phyloP scores from a whole-genome alignment of 2,113 vertebrate species.

The Lamprotornis superbus region DNA sequence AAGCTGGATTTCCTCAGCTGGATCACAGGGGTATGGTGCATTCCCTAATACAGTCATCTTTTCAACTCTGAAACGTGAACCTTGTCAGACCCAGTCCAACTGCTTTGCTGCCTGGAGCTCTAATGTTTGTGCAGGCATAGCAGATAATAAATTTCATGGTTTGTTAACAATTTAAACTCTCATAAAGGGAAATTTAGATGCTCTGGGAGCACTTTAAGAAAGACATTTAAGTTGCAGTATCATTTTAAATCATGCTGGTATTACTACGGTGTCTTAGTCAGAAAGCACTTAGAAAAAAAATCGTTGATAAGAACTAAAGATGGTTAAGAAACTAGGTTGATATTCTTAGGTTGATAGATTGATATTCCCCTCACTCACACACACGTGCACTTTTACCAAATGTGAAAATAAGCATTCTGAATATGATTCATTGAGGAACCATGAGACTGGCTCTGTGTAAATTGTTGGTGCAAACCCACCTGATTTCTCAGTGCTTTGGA shows the following conservation, averaged over 20 bases:
- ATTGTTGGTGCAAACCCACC: background rate
- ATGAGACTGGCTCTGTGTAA: background rate
- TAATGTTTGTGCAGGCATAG: background rate
- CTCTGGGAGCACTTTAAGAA: background rate
- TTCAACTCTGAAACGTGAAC: constrained; percentile 40
- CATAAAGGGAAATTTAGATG: constrained; percentile 4
- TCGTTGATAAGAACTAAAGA: background rate
- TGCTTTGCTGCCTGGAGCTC: background rate
- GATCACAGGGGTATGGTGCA: constrained; percentile 42
- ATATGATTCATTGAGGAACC: background rate
- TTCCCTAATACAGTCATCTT: constrained; percentile 82
- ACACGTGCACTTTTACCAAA: background rate
- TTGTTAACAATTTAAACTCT: constrained; percentile 23
- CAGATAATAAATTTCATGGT: background rate
- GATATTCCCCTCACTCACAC: background rate
- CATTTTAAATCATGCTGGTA: background rate
- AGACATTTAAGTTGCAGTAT: background rate
- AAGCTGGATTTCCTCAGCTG: constrained; percentile 67
- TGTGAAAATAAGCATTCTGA: background rate
- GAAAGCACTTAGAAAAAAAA: background rate
- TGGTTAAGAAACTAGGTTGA: background rate
- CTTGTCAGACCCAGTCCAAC: background rate
- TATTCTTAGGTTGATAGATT: background rate
- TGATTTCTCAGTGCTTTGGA: background rate
- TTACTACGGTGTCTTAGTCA: background rate